Conservation (phyloP, 2,113 vertebrate species). For the Delphinus delphis region DNA sequence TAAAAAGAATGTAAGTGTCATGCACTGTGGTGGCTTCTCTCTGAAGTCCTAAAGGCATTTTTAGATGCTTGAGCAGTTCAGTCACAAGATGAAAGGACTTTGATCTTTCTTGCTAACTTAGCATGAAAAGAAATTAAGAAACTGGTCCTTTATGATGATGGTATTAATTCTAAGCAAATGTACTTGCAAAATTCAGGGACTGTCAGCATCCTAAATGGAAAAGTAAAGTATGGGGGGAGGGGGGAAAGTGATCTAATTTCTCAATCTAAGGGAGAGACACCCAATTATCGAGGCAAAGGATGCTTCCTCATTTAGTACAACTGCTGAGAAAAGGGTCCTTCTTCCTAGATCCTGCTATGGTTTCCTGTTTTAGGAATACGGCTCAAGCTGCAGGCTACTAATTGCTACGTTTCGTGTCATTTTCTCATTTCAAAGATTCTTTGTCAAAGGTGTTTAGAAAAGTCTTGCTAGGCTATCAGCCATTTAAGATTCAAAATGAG, state of each 20-base stretch:
- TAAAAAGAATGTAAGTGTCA: constrained; percentile 50
- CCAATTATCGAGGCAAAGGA: not conserved
- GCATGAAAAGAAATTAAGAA: constrained; percentile 71
- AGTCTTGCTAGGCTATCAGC: not conserved
- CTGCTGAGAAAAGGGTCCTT: not conserved
- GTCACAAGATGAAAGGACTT: constrained; percentile 65
- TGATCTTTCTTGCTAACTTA: constrained; percentile 73
- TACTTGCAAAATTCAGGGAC: constrained; percentile 24
- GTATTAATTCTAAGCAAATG: constrained; percentile 56
- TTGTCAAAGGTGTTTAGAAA: constrained; percentile 22
- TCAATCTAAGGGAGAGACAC: not conserved
- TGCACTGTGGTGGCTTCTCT: constrained; percentile 44
- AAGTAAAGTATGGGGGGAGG: not conserved
- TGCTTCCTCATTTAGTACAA: not conserved
- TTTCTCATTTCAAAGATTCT: constrained; percentile 53
- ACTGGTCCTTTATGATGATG: constrained; percentile 51
- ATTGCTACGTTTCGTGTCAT: not conserved
- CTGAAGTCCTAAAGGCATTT: constrained; percentile 71
- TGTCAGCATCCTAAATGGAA: constrained; percentile 33
- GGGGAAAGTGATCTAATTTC: not conserved
- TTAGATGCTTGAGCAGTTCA: constrained; percentile 71
- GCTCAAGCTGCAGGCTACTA: not conserved
- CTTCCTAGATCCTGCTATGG: not conserved
- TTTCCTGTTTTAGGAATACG: not conserved
- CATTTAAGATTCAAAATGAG: constrained; percentile 32